A percentile compares a stretch with the other conserved stretches of the same genome.
Evolutionary conservation across 2,888 invertebrate genomes (phyloP).

Genomic region (Argyresthia goedartella): DNA sequence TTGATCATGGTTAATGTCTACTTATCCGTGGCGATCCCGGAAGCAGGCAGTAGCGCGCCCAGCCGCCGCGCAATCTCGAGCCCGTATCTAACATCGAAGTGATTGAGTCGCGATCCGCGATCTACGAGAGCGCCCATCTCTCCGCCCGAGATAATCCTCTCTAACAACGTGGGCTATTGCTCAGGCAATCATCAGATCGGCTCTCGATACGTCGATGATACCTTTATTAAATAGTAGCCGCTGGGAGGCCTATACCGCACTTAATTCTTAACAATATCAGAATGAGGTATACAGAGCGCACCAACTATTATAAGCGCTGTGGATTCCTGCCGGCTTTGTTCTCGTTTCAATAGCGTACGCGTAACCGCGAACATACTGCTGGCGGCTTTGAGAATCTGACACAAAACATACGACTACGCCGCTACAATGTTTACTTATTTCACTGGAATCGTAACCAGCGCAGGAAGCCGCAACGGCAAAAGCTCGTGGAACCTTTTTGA

Average conservation of each 20-base stretch:
- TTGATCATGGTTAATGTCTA: conserved; percentile 4
- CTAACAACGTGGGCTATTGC: conserved; percentile 53
- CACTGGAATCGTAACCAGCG: conserved; percentile 33
- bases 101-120: conserved; percentile 69
- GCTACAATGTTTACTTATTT: conserved; percentile 3
- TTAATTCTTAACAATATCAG: not conserved
- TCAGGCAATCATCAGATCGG: conserved; percentile 58
- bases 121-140: conserved; percentile 60
- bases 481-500: conserved; percentile 66
- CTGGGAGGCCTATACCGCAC: conserved; percentile 3
- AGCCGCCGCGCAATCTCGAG: conserved; percentile 35
- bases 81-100: conserved; percentile 39
- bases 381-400: not conserved
- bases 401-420: not conserved
- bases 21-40: conserved; percentile 22
- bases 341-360: no score
- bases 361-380: no score
- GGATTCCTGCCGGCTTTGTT: no score
- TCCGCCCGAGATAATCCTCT: conserved; percentile 46
- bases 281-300: no score
- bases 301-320: no score
- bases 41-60: conserved; percentile 41
- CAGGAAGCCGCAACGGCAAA: conserved; percentile 60
- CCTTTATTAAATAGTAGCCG: conserved; percentile 65
- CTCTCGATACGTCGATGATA: conserved; percentile 47